These are phyloP conservation scores for Syngnathus acus DNA, from an alignment of 2,797 vertebrate species.

Conservation along the genomic window DNA sequence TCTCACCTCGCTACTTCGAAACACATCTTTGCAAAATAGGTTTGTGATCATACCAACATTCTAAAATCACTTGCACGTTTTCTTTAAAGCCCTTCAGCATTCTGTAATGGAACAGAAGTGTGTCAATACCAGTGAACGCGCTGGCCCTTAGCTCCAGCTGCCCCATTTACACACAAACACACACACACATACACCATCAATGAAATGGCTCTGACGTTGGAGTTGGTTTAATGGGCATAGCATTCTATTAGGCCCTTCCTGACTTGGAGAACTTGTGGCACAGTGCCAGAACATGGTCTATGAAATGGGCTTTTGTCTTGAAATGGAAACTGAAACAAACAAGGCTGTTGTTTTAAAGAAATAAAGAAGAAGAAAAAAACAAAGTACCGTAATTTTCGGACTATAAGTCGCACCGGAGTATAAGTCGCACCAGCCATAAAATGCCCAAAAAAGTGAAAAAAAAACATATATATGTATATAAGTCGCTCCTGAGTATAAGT, in stretches of 20 bases:
- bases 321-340: neutral
- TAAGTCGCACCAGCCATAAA: no score
- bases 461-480: no score
- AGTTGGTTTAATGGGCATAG: conserved; percentile 1
- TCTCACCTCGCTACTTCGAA: neutral
- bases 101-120: neutral
- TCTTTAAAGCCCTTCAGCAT: neutral
- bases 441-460: no score
- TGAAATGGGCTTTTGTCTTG: neutral
- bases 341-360: neutral
- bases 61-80: neutral
- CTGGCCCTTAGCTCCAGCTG: neutral
- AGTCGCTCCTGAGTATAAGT: no score
- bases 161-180: neutral
- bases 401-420: no score
- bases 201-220: neutral
- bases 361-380: neutral
- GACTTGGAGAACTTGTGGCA: neutral
- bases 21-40: neutral
- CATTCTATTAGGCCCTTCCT: neutral
- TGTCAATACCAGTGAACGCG: neutral
- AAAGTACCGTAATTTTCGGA: no score
- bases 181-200: neutral
- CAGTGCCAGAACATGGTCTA: neutral
- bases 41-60: neutral